Base-by-base conservation (phyloP, 2,888 invertebrate species). In the Epistrophe grossulariae region DNA sequence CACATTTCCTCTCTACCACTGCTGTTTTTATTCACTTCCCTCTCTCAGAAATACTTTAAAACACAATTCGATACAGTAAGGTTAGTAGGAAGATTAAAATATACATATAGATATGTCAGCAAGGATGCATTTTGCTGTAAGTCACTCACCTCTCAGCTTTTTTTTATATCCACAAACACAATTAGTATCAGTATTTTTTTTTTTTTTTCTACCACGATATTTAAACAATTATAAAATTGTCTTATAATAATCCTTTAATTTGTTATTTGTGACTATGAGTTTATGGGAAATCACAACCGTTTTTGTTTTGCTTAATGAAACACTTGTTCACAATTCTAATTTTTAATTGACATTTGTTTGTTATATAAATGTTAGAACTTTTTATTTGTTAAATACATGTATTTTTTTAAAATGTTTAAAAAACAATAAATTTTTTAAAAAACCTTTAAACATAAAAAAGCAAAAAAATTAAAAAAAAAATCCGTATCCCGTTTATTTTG, bases 401-500 rank as follows among this genome's bases (percentile, higher is more conserved):
- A n/a, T n/a, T 50, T 50, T 13, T 55, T 52, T 13, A 35, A 24
- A n/a, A 55, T 24, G 28, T 59, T n/a, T 68, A 10, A 15, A 45
- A 55, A 66, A 68, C 17, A 62, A 60, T 35, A 60, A 66, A 52
- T 15, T 8, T 40, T 15, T 8, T 40, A 9, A 31, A 74, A 66
- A 40, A 57, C 15, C 17, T 28, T 50, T 8, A 57, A 50, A 66
- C 31, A 38, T 52, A 79, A 82, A 79, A 55, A 77, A 57, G 35
- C 17, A 15, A 40, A 72, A 76, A 72, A 72, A 45, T 24, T 24
- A 80, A 71, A 74, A 57, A 62, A 78, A 55, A 70, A 78, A 78
- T 64, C 77, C 84, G 83, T 77, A 40, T 59, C 48, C 70, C 70
- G 76, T 48, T 52, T 70, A 38, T 62, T 73, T 43, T 70, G 64